phyloP scores from a whole-genome alignment of 2,797 vertebrate genomes.

The Typhlichthys eigenmanni region DNA sequence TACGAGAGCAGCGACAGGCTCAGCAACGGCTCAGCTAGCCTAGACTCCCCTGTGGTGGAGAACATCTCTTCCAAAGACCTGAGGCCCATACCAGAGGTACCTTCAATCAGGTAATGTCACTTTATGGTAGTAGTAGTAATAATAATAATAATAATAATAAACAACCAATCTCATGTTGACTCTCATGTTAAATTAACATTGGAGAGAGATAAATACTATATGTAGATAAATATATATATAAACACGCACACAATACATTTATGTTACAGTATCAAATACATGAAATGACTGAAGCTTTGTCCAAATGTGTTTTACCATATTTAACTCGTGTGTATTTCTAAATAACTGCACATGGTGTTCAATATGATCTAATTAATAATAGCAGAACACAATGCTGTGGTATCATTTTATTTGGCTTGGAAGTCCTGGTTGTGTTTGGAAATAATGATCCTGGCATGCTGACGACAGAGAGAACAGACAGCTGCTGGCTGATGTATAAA shows the following conservation, averaged over 20 bases:
- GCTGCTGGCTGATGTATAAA: conserved; percentile 28
- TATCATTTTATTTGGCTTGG: conserved; percentile 45
- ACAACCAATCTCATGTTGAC: no score
- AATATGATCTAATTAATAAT: conserved; percentile 59
- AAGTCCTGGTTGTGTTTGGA: conserved; percentile 45
- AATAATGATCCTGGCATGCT: conserved; percentile 57
- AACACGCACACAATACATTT: no score
- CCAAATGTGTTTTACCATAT: conserved; percentile 16
- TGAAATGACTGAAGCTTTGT: no score
- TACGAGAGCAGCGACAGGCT: conserved; percentile 93
- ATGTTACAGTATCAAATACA: no score
- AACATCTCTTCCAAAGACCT: conserved; percentile 70
- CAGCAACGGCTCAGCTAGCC: conserved; percentile 88
- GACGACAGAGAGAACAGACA: conserved; percentile 35
- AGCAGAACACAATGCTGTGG: conserved; percentile 38
- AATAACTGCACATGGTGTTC: conserved; percentile 59
- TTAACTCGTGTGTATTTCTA: conserved; percentile 33
- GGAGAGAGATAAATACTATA: no score
- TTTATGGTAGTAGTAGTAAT: not conserved
- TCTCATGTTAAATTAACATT: no score
- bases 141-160: not conserved
- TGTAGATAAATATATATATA: no score
- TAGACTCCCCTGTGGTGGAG: conserved; percentile 85
- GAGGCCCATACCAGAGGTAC: conserved; percentile 72
- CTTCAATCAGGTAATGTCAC: conserved; percentile 77